Evolutionary conservation across 2,888 invertebrate genomes (phyloP), one percentile per base, ranked within the genome.

Genomic region (Tipula vernalis): DNA sequence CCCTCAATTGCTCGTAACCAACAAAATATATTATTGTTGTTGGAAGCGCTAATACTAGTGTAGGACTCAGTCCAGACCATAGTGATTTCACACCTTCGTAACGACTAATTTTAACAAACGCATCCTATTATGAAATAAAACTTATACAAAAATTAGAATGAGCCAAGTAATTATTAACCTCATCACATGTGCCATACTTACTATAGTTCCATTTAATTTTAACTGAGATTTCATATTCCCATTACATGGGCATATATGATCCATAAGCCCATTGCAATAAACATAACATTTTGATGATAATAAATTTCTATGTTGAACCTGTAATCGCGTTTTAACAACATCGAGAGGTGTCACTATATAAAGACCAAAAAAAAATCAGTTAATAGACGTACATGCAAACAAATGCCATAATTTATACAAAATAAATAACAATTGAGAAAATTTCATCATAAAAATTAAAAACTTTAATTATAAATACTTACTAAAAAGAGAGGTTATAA

Each of bases 201-300:
- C 96, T 89, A 95, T 90, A 86, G 96, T 96, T 88, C 96, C 97
- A 89, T 94, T 95, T 87, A 93, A 93, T 86, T 92, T 91, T n/a
- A 90, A 89, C 44, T 92, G 90, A 88, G 91, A 90, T 87, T 90
- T 89, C 51, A 90, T 90, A 1, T 93, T 91, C 18, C 94, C 93
- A n/a, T 51, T 86, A 91, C 98, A 98, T 13, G 96, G 95, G 91
- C 99, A 99, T 51, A 99, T 92, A 91, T 99, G 99, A 91, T 99
- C 99, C 99, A 99, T 99, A 12, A 99, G 92, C 0, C 99, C 99
- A 93, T 99, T 99, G 91, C 98, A 98, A 91, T 98, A 99, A 6
- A 99, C 92, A 91, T 97, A 99, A 91, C 99, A 98, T 91, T 96
- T 96, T 88, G 97, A 96, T 8, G 95, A 95, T 5, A 95, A 92